Evolutionary conservation across 1,140 invertebrate genomes (phyloP).

Genomic region (Achatina immaculata): DNA sequence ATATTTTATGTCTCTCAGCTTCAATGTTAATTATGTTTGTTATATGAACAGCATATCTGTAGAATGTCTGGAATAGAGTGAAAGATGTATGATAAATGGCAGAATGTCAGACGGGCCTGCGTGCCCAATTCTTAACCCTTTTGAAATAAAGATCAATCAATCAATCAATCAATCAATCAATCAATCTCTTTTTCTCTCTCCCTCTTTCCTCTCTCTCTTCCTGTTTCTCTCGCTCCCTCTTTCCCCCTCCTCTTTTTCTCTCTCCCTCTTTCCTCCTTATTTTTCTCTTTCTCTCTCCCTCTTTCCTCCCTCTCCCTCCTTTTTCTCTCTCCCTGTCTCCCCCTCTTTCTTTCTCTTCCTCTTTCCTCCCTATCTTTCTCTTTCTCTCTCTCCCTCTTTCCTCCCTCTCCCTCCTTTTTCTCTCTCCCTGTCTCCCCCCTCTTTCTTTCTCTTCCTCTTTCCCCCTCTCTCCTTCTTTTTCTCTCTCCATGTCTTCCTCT

Average conservation of each 20-base stretch:
- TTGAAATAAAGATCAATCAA: no score
- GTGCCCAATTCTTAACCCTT: no score
- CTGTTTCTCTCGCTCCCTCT: neutral
- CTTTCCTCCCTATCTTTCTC: neutral
- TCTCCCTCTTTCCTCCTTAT: neutral
- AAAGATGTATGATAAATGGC: no score
- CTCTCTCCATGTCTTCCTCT: neutral
- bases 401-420: neutral
- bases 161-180: no score
- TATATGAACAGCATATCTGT: no score
- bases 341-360: conserved; percentile 11
- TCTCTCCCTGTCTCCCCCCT: neutral
- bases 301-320: conserved; percentile 18
- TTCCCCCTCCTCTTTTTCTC: conserved; percentile 14
- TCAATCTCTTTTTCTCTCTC: neutral
- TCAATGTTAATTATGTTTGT: no score
- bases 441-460: conserved; percentile 3
- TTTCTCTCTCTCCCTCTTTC: neutral
- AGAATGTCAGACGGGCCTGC: no score
- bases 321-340: conserved; percentile 25
- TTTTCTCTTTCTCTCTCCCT: neutral
- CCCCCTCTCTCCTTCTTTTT: conserved; percentile 15
- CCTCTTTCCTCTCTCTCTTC: conserved; percentile 5
- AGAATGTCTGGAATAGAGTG: no score
- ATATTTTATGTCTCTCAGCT: no score